These are phyloP conservation scores for Hippocampus guttulatus DNA, from an alignment of 2,113 vertebrate genomes.

Conservation along the genomic window DNA sequence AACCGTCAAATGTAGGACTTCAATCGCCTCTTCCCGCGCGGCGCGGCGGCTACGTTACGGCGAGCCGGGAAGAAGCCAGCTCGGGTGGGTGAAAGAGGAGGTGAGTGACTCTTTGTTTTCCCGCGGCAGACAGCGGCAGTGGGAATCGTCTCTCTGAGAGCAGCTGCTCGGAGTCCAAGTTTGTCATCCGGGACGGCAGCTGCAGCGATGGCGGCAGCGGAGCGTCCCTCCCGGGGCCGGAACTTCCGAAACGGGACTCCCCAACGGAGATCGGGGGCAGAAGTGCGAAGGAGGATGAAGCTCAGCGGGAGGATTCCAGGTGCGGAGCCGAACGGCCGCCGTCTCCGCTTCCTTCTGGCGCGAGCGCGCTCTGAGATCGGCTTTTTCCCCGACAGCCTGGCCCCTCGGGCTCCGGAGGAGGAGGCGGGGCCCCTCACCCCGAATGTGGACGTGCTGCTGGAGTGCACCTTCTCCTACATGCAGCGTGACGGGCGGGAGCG, in stretches of 20 bases:
- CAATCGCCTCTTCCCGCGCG: too few relatives aligned
- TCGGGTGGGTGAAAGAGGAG: not conserved
- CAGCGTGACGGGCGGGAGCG: slow-evolving; percentile 32
- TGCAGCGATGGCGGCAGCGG: slow-evolving; percentile 67
- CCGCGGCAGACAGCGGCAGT: slow-evolving; percentile 52
- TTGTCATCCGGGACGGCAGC: slow-evolving; percentile 53
- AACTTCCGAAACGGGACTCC: slow-evolving; percentile 70
- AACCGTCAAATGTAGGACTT: too few relatives aligned
- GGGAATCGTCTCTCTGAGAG: slow-evolving; percentile 62
- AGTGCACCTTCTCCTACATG: slow-evolving; percentile 74
- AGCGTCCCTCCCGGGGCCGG: slow-evolving; percentile 72
- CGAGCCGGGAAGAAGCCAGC: too few relatives aligned
- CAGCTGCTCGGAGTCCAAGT: slow-evolving; percentile 71
- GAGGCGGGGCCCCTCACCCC: slow-evolving; percentile 43
- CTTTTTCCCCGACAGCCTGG: slow-evolving; percentile 17
- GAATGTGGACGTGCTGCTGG: slow-evolving; percentile 72
- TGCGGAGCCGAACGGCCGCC: slow-evolving; percentile 4
- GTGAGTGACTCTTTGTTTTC: not conserved
- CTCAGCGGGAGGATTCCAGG: slow-evolving; percentile 9
- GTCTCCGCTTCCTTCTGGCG: not conserved
- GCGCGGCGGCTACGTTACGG: too few relatives aligned
- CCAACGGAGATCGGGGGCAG: slow-evolving; percentile 50
- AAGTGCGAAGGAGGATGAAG: not conserved
- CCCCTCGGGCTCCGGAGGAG: slow-evolving; percentile 32
- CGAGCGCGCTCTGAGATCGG: not conserved